phyloP scores from a whole-genome alignment of 1,140 invertebrate genomes.

The Charaxes varanes region DNA sequence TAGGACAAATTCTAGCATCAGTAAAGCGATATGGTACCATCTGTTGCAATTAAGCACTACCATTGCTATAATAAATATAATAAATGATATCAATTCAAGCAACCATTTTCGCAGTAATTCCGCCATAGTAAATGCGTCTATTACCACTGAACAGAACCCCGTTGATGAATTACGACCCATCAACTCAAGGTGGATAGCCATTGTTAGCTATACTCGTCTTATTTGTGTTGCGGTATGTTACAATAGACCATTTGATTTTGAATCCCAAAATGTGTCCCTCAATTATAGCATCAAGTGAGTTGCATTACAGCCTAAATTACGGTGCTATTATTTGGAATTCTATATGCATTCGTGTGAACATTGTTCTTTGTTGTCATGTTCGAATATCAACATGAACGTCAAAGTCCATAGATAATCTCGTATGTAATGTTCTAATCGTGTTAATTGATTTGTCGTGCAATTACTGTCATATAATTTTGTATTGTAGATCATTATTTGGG shows the following conservation, averaged over 20 bases:
- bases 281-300: not conserved
- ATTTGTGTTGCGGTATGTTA: conserved; percentile 13
- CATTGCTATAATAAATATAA: conserved; percentile 7
- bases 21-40: too few relatives aligned
- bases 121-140: conserved; percentile 6
- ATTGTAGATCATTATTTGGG: too few relatives aligned
- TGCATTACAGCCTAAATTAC: not conserved
- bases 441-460: conserved; percentile 26
- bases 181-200: conserved; percentile 16
- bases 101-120: conserved; percentile 3
- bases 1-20: too few relatives aligned
- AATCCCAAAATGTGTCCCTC: not conserved
- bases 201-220: conserved; percentile 19
- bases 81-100: conserved; percentile 4
- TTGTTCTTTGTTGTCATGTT: conserved; percentile 18
- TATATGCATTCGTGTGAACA: not conserved
- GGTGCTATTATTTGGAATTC: not conserved
- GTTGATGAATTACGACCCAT: conserved; percentile 12
- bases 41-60: too few relatives aligned
- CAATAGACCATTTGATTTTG: not conserved
- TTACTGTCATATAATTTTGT: too few relatives aligned
- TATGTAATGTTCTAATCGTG: conserved; percentile 21
- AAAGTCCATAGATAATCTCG: conserved; percentile 17
- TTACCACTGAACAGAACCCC: conserved; percentile 4
- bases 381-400: conserved; percentile 18